Percentiles rank a stretch among this genome's conserved stretches.
phyloP scores from a whole-genome alignment of 2,113 vertebrate genomes.

The Scomber colias region DNA sequence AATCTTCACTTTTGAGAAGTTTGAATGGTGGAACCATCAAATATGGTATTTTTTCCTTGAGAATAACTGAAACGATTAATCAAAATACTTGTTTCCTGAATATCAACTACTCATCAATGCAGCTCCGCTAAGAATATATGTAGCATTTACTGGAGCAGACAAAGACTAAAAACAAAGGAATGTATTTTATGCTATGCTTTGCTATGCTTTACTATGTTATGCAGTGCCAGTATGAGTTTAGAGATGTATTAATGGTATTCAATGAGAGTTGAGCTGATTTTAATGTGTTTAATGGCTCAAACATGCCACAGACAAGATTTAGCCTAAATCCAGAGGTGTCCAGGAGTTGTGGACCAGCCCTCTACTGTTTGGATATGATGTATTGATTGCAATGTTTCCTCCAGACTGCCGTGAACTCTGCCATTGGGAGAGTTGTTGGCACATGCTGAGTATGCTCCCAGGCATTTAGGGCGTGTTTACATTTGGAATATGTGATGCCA shows the following conservation, averaged over 20 bases:
- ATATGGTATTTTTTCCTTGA: too few relatives aligned
- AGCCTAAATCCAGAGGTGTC: not conserved
- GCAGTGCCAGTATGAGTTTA: constrained; percentile 2
- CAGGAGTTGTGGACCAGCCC: not conserved
- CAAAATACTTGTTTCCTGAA: too few relatives aligned
- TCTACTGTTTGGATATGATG: constrained; percentile 38
- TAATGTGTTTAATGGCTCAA: not conserved
- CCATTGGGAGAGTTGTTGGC: constrained; percentile 58
- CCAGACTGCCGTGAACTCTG: constrained; percentile 22
- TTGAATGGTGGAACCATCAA: too few relatives aligned
- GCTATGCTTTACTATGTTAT: not conserved
- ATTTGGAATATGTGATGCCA: constrained; percentile 40
- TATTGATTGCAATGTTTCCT: constrained; percentile 25
- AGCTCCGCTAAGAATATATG: not conserved
- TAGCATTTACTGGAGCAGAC: constrained; percentile 18
- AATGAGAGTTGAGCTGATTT: not conserved
- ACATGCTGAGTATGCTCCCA: constrained; percentile 44
- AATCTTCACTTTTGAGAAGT: too few relatives aligned
- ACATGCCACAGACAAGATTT: not conserved
- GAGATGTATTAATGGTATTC: not conserved
- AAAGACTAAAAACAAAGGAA: not conserved
- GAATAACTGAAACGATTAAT: too few relatives aligned
- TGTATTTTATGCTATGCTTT: too few relatives aligned
- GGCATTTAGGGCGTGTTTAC: constrained; percentile 44
- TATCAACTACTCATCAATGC: too few relatives aligned